Conservation (phyloP, 1,140 invertebrate species). For the Cataglyphis hispanica region DNA sequence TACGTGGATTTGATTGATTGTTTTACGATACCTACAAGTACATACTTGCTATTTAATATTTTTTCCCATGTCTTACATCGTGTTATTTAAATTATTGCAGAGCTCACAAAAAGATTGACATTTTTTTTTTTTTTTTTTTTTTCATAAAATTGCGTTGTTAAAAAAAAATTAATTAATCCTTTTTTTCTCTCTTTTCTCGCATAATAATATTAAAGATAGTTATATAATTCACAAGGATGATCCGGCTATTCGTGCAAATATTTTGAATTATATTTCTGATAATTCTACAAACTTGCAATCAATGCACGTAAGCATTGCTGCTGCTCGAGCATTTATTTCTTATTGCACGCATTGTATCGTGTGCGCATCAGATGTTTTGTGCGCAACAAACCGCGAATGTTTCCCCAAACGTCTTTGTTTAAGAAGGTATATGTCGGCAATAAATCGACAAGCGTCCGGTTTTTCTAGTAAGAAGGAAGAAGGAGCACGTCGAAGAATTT, state of each 20-base stretch:
- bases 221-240: background rate
- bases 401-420: slow-evolving; percentile 58
- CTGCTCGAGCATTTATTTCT: slow-evolving; percentile 32
- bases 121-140: background rate
- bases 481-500: slow-evolving; percentile 51
- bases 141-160: background rate
- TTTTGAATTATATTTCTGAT: background rate
- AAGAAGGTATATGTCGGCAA: slow-evolving; percentile 51
- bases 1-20: slow-evolving; percentile 28
- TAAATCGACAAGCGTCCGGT: slow-evolving; percentile 61
- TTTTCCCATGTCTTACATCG: background rate
- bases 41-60: background rate
- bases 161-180: slow-evolving; percentile 6
- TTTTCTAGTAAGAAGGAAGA: slow-evolving; percentile 48
- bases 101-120: background rate
- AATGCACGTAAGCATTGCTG: background rate
- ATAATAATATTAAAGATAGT: background rate
- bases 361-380: slow-evolving; percentile 45
- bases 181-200: background rate
- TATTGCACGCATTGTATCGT: slow-evolving; percentile 12
- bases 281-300: background rate
- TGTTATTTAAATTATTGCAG: background rate
- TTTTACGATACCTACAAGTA: slow-evolving; percentile 31
- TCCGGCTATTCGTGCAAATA: background rate
- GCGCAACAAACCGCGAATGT: slow-evolving; percentile 56